phyloP scores from a whole-genome alignment of 2,888 invertebrate genomes.

The Empis stercorea region DNA sequence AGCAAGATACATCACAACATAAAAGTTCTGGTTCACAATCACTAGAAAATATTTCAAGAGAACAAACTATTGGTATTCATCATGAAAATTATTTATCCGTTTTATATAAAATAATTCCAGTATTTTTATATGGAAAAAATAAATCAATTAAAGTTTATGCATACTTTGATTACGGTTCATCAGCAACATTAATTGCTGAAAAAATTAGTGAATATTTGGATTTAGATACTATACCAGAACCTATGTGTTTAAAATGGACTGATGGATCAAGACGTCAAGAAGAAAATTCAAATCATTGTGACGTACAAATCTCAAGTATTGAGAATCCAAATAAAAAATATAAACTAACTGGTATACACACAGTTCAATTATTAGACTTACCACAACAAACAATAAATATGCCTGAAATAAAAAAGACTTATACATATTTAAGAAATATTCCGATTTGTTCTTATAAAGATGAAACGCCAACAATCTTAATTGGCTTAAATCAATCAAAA shows the following conservation, averaged over 20 bases:
- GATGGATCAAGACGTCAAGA: slow-evolving; percentile 9
- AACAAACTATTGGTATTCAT: too few relatives aligned
- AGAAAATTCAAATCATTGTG: slow-evolving; percentile 8
- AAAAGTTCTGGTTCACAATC: too few relatives aligned
- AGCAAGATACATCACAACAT: too few relatives aligned
- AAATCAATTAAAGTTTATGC: slow-evolving; percentile 1
- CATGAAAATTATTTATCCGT: not conserved
- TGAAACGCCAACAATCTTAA: not conserved
- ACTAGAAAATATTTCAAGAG: too few relatives aligned
- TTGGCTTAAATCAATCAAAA: not conserved
- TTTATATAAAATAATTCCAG: slow-evolving; percentile 8
- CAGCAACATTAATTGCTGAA: slow-evolving; percentile 4
- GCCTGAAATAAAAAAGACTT: not conserved
- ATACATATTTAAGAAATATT: not conserved
- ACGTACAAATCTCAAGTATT: slow-evolving; percentile 2
- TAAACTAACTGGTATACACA: not conserved
- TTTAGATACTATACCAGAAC: not conserved
- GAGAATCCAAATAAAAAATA: not conserved
- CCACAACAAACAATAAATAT: not conserved
- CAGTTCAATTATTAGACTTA: not conserved
- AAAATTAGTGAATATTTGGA: slow-evolving; percentile 2
- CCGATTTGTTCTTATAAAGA: not conserved
- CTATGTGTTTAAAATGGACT: slow-evolving; percentile 12
- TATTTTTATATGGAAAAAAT: slow-evolving; percentile 4
- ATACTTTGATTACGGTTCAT: slow-evolving; percentile 6